Conservation (phyloP, 2,888 invertebrate species). For the Chrysolina americana region DNA sequence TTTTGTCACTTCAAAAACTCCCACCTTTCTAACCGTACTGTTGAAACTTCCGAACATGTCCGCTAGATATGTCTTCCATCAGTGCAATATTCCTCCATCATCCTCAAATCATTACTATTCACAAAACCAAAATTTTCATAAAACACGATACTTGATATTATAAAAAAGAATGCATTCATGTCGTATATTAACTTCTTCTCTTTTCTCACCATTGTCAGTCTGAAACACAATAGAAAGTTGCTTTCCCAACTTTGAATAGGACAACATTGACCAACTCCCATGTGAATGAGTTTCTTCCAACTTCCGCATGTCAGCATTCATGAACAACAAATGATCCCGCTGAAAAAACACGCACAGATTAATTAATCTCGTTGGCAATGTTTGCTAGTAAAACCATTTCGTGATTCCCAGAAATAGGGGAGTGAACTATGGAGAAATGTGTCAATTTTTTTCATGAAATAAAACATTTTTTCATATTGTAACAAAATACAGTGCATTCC, state of each 20-base stretch:
- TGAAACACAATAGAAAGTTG: not conserved
- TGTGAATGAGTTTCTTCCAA: not conserved
- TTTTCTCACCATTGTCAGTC: not conserved
- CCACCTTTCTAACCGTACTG: too few species aligned
- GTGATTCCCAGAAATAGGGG: not conserved
- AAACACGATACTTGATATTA: not conserved
- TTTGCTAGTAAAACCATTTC: not conserved
- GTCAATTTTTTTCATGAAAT: too few species aligned
- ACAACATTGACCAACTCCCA: not conserved
- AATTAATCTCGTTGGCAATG: not conserved
- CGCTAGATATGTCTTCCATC: too few species aligned
- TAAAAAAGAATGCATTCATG: not conserved
- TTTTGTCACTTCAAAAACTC: too few species aligned
- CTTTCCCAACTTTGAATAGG: not conserved
- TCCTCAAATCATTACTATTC: too few species aligned
- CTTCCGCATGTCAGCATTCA: not conserved
- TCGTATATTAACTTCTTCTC: not conserved
- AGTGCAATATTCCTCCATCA: too few species aligned
- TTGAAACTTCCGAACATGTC: too few species aligned
- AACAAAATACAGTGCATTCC: too few species aligned
- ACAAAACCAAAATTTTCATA: too few species aligned
- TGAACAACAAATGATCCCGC: conserved; percentile 4
- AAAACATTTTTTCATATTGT: too few species aligned
- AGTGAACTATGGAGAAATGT: too few species aligned
- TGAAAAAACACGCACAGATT: not conserved